Percentiles rank a stretch among this genome's conserved stretches.
Conservation (phyloP, 2,888 invertebrate genomes). For the Sturmia bella region DNA sequence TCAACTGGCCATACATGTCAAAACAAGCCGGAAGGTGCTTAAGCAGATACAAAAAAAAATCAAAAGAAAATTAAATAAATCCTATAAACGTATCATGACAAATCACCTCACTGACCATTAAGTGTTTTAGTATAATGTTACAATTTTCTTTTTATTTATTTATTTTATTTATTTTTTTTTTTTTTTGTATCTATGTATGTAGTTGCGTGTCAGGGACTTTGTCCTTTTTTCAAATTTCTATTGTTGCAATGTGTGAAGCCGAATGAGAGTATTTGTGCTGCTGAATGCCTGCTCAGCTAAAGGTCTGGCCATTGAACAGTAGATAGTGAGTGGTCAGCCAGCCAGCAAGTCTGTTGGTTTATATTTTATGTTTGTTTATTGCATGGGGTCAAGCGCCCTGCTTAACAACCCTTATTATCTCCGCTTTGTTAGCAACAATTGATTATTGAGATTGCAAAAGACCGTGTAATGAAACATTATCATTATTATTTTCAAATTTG, state of each 20-base stretch:
- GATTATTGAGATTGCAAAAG: neutral
- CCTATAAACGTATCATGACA: slow-evolving; percentile 63
- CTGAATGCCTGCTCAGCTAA: neutral
- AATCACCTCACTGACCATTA: slow-evolving; percentile 70
- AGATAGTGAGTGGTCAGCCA: no score
- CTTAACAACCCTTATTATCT: slow-evolving; percentile 59
- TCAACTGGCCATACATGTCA: slow-evolving; percentile 52
- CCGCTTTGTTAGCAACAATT: slow-evolving; percentile 15
- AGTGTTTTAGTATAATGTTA: slow-evolving; percentile 54
- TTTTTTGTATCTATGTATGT: no score
- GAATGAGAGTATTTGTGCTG: slow-evolving; percentile 53
- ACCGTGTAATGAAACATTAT: slow-evolving; percentile 3
- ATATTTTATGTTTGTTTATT: neutral
- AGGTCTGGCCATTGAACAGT: no score
- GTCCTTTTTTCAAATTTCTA: slow-evolving; percentile 27
- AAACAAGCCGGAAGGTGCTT: slow-evolving; percentile 26
- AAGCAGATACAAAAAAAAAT: slow-evolving; percentile 19
- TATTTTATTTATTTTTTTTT: no score
- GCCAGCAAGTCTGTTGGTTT: no score
- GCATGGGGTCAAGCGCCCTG: slow-evolving; percentile 41
- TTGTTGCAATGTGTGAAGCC: neutral
- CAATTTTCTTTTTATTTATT: slow-evolving; percentile 8
- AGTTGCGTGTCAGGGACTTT: neutral
- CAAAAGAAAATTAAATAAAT: slow-evolving; percentile 14
- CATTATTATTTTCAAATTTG: slow-evolving; percentile 19